Base-by-base conservation (phyloP, 2,888 invertebrate genomes). In the Teleogryllus oceanicus region DNA sequence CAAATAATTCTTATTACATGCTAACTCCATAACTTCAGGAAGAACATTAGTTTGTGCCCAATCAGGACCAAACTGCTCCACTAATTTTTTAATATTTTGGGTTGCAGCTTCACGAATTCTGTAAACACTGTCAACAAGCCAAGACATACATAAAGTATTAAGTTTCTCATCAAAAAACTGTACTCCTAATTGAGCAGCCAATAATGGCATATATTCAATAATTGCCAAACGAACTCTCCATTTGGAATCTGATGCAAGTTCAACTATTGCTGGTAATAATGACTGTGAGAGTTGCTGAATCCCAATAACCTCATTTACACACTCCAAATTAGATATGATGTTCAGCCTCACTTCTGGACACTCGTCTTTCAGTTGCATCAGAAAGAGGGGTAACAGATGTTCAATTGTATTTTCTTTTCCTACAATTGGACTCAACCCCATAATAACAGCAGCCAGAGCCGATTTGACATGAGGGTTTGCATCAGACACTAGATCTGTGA, bases 381-480 rank as follows among this genome's bases (percentile, higher is more conserved):
- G 91, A 89, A 99, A 99, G 83, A 99, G 88, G 0, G 99, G 99
- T 83, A 99, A 89, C 77, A 99, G 90, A 87, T 99, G 98, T 86
- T 98, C 98, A 81, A 99, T 94, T 76, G 98, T 98, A 88, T 97
- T 97, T 87, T 97, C 95, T 84, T 98, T 94, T 80, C 99, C 99
- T 75, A 99, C 92, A 84, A 99, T 97, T 50, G 99, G 99, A 86
- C 98, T 98, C 21, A 99, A 90, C 0, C 99, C 99, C 99, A 99
- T 99, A 84, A 99, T 98, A 83, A 99, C 99, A 11, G 98, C 97
- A 2, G 99, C 99, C 75, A 99, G 90, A 0, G 99, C 99, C 0
- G 98, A 97, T 88, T 99, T 99, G 1, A 99, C 99, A 87, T 99
- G 99, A 85, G 98, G 98, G 89, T 99, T 99, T 78, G 97, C 94